Evolutionary conservation across 2,888 invertebrate species (phyloP).

Genomic region (Diaphora mendica): DNA sequence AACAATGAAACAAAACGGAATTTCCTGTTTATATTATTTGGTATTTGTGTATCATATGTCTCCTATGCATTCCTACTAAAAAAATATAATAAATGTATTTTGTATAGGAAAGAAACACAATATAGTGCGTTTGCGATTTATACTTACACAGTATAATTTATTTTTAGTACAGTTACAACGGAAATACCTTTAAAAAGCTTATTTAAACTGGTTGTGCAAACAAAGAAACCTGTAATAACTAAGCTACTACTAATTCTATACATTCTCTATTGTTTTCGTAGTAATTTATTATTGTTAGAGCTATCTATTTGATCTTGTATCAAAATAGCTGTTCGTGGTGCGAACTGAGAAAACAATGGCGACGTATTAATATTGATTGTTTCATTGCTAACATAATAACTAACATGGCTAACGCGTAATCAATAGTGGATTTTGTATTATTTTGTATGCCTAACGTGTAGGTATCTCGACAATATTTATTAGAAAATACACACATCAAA

Average conservation of each 20-base stretch:
- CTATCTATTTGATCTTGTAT: slow-evolving; percentile 20
- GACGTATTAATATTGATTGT: slow-evolving; percentile 18
- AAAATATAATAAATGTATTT: too few relatives aligned
- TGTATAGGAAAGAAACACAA: too few relatives aligned
- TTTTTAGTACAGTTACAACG: background rate
- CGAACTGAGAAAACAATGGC: slow-evolving; percentile 19
- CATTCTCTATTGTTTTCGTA: slow-evolving; percentile 1
- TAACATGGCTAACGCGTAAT: slow-evolving; percentile 4
- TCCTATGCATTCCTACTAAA: too few relatives aligned
- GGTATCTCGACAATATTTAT: background rate
- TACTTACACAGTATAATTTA: background rate
- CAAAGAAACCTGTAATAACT: slow-evolving; percentile 1
- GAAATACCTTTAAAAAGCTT: background rate
- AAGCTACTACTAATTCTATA: background rate
- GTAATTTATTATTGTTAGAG: slow-evolving; percentile 19
- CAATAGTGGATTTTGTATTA: slow-evolving; percentile 3
- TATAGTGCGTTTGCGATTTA: background rate
- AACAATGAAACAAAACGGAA: too few relatives aligned
- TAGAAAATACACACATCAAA: too few relatives aligned
- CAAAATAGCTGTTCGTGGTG: background rate
- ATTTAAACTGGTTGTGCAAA: background rate
- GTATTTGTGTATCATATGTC: too few relatives aligned
- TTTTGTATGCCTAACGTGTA: background rate
- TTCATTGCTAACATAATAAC: slow-evolving; percentile 10
- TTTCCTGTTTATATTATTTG: too few relatives aligned